Evolutionary conservation across 2,888 invertebrate species (phyloP).

Genomic region (Sycophila texana): DNA sequence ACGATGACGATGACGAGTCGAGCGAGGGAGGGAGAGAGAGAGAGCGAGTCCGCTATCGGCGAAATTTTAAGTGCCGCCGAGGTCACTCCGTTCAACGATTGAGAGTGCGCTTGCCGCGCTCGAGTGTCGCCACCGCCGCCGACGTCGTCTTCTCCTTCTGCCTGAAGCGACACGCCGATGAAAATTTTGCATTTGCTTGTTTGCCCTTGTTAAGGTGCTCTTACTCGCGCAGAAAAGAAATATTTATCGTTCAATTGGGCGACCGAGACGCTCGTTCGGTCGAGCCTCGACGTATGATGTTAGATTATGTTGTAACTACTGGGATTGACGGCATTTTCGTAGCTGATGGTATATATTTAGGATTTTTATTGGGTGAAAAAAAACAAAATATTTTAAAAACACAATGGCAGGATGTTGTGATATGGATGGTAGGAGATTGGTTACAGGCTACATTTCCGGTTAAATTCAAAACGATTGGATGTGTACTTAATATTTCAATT

Average conservation of each 20-base stretch:
- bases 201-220: constrained; percentile 53
- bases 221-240: constrained; percentile 49
- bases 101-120: constrained; percentile 42
- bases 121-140: constrained; percentile 1
- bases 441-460: too few relatives aligned
- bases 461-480: too few relatives aligned
- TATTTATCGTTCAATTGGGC: constrained; percentile 53
- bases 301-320: too few relatives aligned
- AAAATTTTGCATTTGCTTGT: constrained; percentile 56
- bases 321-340: too few relatives aligned
- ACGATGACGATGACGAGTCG: constrained; percentile 38
- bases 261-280: background rate
- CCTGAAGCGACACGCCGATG: constrained; percentile 41
- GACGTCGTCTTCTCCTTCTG: background rate
- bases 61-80: constrained; percentile 57
- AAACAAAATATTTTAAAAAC: too few relatives aligned
- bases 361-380: too few relatives aligned
- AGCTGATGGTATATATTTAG: too few relatives aligned
- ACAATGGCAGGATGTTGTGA: too few relatives aligned
- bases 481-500: too few relatives aligned
- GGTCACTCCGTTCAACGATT: constrained; percentile 56
- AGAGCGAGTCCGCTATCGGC: constrained; percentile 51
- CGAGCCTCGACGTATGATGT: too few relatives aligned
- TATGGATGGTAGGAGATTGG: too few relatives aligned
- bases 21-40: constrained; percentile 19